Conservation (phyloP, 2,797 vertebrate species). For the Acanthopagrus latus region DNA sequence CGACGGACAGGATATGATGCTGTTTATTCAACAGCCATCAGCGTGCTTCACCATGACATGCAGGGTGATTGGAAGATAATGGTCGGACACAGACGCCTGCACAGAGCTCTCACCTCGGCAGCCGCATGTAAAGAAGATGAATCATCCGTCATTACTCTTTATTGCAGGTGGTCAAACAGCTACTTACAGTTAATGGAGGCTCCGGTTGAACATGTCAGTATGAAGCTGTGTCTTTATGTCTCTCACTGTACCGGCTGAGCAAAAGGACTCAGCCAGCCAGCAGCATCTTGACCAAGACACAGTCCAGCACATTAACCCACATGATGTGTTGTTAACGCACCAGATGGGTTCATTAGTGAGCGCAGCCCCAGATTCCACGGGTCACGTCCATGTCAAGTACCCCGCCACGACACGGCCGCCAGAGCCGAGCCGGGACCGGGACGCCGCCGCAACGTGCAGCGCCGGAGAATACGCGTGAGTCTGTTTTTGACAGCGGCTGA, state of each 20-base stretch:
- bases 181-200: background rate
- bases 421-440: too few relatives aligned
- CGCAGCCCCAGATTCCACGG: too few relatives aligned
- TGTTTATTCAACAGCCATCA: conserved; percentile 2
- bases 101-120: background rate
- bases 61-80: background rate
- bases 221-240: background rate
- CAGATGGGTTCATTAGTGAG: background rate
- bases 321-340: too few relatives aligned
- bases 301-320: too few relatives aligned
- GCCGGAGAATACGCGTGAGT: too few relatives aligned
- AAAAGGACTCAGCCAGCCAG: background rate
- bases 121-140: background rate
- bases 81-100: background rate
- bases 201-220: background rate
- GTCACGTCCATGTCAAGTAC: too few relatives aligned
- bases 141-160: background rate
- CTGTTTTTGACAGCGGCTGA: too few relatives aligned
- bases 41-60: background rate
- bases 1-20: conserved; percentile 1
- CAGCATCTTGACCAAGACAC: too few relatives aligned
- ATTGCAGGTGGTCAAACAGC: background rate
- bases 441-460: too few relatives aligned
- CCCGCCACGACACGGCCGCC: too few relatives aligned
- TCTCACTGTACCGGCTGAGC: too few relatives aligned